Evolutionary conservation across 2,888 invertebrate species (phyloP).

Genomic region (Lasioglossum oenotherae): DNA sequence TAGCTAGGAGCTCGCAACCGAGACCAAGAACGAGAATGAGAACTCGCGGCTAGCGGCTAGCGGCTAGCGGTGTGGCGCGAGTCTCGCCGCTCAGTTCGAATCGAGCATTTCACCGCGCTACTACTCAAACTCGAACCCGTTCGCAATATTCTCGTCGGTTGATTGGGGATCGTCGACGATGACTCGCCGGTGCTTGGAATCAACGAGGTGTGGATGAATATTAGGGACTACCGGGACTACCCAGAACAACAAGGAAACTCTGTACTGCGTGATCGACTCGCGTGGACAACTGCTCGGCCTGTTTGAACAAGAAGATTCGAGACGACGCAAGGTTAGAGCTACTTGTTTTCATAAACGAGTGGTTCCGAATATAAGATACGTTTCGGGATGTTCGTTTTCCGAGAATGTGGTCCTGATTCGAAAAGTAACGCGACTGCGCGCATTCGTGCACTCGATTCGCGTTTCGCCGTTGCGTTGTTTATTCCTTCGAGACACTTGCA

Average conservation of each 20-base stretch:
- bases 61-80: conserved; percentile 40
- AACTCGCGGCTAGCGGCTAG: conserved; percentile 19
- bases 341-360: neutral
- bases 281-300: neutral
- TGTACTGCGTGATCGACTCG: neutral
- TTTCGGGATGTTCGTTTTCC: neutral
- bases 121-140: neutral
- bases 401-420: neutral
- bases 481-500: neutral
- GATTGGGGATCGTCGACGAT: conserved; percentile 50
- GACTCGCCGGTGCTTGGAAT: conserved; percentile 55
- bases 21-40: conserved; percentile 30
- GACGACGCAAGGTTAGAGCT: neutral
- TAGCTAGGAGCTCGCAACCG: neutral
- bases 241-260: neutral
- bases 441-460: neutral
- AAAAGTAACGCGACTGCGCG: neutral
- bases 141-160: neutral
- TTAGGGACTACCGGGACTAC: neutral
- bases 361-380: neutral
- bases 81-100: conserved; percentile 67
- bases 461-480: neutral
- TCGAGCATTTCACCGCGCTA: conserved; percentile 57
- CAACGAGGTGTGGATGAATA: conserved; percentile 55
- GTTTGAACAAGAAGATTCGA: neutral